Base-by-base conservation (phyloP, 2,113 vertebrate species). In the Nesogale talazaci region DNA sequence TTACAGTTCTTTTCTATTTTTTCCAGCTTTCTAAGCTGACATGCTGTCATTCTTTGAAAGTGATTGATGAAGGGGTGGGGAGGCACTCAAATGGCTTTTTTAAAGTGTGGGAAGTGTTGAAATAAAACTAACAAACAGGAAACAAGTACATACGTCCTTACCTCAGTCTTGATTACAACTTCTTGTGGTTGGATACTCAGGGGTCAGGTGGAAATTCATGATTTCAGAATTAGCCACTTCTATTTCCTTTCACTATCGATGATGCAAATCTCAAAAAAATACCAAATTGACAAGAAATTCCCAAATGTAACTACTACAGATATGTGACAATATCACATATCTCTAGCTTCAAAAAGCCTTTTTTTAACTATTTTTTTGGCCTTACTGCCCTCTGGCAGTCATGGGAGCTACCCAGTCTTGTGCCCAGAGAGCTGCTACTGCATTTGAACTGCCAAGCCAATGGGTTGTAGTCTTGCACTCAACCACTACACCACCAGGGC, bases 251-350 rank as follows among this genome's bases (percentile, higher is more conserved):
- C 87, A 94, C 70, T 83, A 69, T 72, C 95, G 77, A 15, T n/a
- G 85, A 95, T 97, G 86, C 95, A 97, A 95, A 87, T 92, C 91
- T 97, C 90, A 90, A 7, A 57, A 65, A 23, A 42, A 86, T 79
- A 79, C 93, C 96, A 92, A 94, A 92, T 96, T 97, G 88, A 90
- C 95, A 97, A 97, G 94, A 97, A 96, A 91, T 81, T 95, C 95
- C 95, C 89, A 91, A 96, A 90, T 0, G 0, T 88, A 84, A 76
- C 61, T 94, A 88, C 96, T n/a, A n/a, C n/a, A n/a, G n/a, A n/a
- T n/a, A n/a, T n/a, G n/a, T n/a, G n/a, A n/a, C n/a, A n/a, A n/a
- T n/a, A n/a, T n/a, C n/a, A n/a, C n/a, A 75, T 93, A 95, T 92
- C 94, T 57, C 46, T 94, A 83, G 76, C 87, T 94, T 96, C 96